phyloP scores from a whole-genome alignment of 2,888 invertebrate genomes.

The Anoplius nigerrimus region DNA sequence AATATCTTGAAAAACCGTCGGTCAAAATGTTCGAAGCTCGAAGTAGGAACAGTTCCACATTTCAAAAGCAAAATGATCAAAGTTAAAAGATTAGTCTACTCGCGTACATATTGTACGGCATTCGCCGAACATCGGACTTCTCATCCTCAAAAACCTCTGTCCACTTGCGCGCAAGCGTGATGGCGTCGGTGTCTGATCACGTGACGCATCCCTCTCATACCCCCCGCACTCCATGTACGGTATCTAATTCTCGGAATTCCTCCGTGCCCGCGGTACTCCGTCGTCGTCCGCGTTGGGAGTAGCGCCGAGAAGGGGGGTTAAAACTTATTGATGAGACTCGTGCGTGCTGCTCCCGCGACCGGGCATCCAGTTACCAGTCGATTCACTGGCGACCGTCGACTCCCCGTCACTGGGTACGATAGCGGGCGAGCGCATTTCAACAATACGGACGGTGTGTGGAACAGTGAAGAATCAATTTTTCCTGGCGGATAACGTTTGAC shows the following conservation, averaged over 20 bases:
- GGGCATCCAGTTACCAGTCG: conserved; percentile 36
- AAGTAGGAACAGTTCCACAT: too few species aligned
- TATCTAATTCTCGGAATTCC: conserved; percentile 66
- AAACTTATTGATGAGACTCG: conserved; percentile 50
- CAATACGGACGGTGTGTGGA: background rate
- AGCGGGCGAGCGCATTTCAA: background rate
- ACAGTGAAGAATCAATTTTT: too few species aligned
- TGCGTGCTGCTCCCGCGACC: conserved; percentile 44
- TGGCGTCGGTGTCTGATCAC: conserved; percentile 41
- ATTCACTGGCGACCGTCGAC: conserved; percentile 12
- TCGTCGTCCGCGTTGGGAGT: conserved; percentile 40
- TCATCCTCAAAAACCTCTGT: too few species aligned
- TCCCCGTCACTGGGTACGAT: conserved; percentile 11
- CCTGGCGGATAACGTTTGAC: too few species aligned
- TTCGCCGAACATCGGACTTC: too few species aligned
- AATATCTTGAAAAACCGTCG: too few species aligned
- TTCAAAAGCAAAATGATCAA: too few species aligned
- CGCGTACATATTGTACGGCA: too few species aligned
- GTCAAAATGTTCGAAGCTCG: too few species aligned
- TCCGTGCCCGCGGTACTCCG: conserved; percentile 37
- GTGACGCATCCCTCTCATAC: conserved; percentile 51
- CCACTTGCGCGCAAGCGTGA: too few species aligned
- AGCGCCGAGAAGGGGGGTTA: conserved; percentile 23
- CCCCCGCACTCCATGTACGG: conserved; percentile 62
- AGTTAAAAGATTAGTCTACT: too few species aligned